Evolutionary conservation across 2,797 vertebrate genomes (phyloP).

Genomic region (Uromys caudimaculatus): DNA sequence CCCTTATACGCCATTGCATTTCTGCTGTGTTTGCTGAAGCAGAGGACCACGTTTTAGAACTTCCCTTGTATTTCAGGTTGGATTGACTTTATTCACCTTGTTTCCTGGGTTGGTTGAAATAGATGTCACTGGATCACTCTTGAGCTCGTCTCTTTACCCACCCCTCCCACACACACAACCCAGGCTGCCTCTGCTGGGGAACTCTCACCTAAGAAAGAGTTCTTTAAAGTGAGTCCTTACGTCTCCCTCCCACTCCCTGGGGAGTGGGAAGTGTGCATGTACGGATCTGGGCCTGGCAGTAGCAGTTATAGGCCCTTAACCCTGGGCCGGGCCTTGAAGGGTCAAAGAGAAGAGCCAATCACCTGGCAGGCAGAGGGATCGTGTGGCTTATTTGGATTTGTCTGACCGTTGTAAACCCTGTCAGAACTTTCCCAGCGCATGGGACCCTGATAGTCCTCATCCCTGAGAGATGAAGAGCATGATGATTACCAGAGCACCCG

Average conservation of each 20-base stretch:
- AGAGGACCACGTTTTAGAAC: not conserved
- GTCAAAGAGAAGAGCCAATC: not conserved
- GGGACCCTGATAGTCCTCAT: not conserved
- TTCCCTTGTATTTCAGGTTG: constrained; percentile 45
- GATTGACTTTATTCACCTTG: not conserved
- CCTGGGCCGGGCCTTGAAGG: not conserved
- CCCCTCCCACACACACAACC: not conserved
- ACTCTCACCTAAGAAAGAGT: not conserved
- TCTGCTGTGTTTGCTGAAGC: not conserved
- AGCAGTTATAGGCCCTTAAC: not conserved
- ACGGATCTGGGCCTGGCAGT: not conserved
- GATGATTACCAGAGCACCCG: not conserved
- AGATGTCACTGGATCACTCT: not conserved
- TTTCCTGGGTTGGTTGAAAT: constrained; percentile 18
- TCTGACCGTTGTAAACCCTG: not conserved
- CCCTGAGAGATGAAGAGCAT: not conserved
- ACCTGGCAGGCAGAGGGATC: not conserved
- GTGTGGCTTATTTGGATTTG: not conserved
- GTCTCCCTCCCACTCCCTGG: not conserved
- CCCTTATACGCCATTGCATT: not conserved
- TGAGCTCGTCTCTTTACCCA: not conserved
- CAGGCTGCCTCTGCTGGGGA: not conserved
- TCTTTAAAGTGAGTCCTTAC: not conserved
- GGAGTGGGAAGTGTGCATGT: not conserved
- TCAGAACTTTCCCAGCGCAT: not conserved